phyloP scores from a whole-genome alignment of 37 sponge, comb jelly and placozoan genomes.

The Halichondria panicea region DNA sequence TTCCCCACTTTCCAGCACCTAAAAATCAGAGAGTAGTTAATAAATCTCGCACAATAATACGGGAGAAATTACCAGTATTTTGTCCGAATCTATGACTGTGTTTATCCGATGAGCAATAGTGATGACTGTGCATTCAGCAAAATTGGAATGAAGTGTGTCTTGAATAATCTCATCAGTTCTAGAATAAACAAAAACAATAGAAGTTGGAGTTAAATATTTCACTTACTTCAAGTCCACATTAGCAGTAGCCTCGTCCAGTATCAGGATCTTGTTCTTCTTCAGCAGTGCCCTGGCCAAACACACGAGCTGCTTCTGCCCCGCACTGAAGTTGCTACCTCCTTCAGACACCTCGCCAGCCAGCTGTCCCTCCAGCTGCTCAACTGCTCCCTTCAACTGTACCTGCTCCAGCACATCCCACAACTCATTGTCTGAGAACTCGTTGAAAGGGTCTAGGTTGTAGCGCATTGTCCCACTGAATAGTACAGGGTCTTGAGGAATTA shows the following conservation, averaged over 20 bases:
- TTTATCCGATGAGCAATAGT: conserved; percentile 95
- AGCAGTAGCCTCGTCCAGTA: conserved; percentile 89
- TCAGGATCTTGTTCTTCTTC: conserved; percentile 73
- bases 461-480: conserved; percentile 91
- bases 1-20: conserved; percentile 52
- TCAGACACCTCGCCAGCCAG: conserved; percentile 67
- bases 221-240: conserved; percentile 79
- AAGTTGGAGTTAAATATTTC: not conserved
- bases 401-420: conserved; percentile 82
- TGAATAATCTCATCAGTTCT: conserved; percentile 93
- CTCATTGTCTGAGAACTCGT: conserved; percentile 55
- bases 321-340: conserved; percentile 83
- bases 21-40: too few relatives aligned
- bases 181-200: not conserved
- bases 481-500: conserved; percentile 92
- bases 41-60: too few relatives aligned
- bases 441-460: conserved; percentile 92
- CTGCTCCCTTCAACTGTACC: conserved; percentile 38
- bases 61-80: conserved; percentile 65
- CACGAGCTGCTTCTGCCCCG: conserved; percentile 85
- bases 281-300: conserved; percentile 89
- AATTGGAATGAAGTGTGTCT: conserved; percentile 67
- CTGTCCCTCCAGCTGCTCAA: conserved; percentile 43
- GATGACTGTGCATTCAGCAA: conserved; percentile 84
- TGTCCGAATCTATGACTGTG: conserved; percentile 84